Evolutionary conservation across 2,113 vertebrate species (phyloP).

Genomic region (Protobothrops mucrosquamatus): DNA sequence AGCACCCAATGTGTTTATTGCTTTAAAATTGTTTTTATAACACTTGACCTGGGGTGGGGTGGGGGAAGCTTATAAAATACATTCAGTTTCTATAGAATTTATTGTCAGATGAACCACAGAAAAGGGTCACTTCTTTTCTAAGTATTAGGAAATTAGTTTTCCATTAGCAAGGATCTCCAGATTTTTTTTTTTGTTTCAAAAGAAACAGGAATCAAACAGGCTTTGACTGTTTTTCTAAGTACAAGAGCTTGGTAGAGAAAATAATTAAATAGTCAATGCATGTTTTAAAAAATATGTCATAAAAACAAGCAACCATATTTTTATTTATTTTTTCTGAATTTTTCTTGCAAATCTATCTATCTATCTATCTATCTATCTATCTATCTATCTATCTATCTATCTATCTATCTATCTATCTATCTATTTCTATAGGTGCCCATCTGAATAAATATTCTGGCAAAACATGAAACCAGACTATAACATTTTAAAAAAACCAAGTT

Average conservation of each 20-base stretch:
- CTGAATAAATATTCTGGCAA: background rate
- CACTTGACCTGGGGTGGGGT: conserved; percentile 34
- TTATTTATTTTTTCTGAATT: background rate
- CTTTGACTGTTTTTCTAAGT: background rate
- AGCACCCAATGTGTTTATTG: conserved; percentile 38
- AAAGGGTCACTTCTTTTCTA: conserved; percentile 10
- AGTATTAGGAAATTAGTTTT: background rate
- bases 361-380: no score
- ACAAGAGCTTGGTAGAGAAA: background rate
- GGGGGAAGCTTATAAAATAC: conserved; percentile 22
- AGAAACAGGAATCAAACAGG: background rate
- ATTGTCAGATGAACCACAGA: background rate
- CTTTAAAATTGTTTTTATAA: conserved; percentile 53
- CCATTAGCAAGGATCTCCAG: background rate
- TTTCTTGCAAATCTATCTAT: background rate
- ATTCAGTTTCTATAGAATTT: conserved; percentile 33
- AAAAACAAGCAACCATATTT: background rate
- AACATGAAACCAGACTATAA: background rate
- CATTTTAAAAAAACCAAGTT: background rate
- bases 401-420: background rate
- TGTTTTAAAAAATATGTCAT: no score
- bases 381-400: no score
- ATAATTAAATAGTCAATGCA: background rate
- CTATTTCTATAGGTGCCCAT: background rate
- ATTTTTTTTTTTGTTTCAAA: background rate